Base-by-base conservation (phyloP, 2,113 vertebrate genomes). In the Numida meleagris region DNA sequence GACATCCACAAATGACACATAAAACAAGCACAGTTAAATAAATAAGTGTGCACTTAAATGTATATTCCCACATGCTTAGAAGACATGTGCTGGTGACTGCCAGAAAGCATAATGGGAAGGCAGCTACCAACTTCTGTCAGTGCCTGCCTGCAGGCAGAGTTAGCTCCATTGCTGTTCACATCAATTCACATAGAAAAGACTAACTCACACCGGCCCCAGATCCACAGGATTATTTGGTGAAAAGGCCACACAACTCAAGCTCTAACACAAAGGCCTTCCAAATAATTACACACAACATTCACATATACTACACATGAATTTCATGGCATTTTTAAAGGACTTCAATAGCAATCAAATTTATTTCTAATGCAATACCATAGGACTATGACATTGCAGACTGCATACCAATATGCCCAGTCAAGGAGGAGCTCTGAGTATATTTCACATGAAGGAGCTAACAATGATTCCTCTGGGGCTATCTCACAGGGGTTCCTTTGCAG, bases 51-150 rank as follows among this genome's bases (percentile, higher is more conserved):
- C 14, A 14, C 29, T 38, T 48, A 25, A 11, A 15, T 4, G 8
- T 83, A 21, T 43, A 76, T 57, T 82, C 36, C 40, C 45, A 40
- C 59, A 70, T n/a, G 58, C 59, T 92, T 90, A 72, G 80, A 95
- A 83, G 63, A 51, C 6, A 15, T 12, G 6, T 25, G 68, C 27
- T 81, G n/a, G 77, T 81, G 76, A 55, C 38, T 81, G 76, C 76
- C 76, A 82, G 72, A 45, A 92, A 80, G 25, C 55, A 53, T 40
- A 77, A 80, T 8, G 50, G 53, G 45, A 90, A 86, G 88, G 71
- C 36, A 86, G 63, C 31, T 88, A 48, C 78, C 40, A 68, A 0
- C 23, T 88, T 62, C 72, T 82, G 43, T 61, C 0, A 0, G 7
- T 76, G 62, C 25, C 51, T 89, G 51, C 42, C 85, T 89, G 78